Conservation (phyloP, 1,140 invertebrate species). For the Kradibia gibbosae region DNA sequence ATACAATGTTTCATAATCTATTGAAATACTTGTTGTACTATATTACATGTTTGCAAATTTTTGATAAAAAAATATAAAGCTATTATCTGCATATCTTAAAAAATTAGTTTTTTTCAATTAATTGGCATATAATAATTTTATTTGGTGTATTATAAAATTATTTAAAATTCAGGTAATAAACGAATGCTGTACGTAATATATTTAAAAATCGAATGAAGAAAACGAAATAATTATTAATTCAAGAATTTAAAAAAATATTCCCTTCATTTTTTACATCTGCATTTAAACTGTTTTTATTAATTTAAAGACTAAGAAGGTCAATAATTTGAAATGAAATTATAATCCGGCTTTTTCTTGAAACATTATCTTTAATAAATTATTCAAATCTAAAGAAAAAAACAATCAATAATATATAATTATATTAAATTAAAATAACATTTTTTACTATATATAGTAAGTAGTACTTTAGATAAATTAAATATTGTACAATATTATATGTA, state of each 20-base stretch:
- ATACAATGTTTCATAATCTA: no score
- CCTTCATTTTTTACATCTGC: not conserved
- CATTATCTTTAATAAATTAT: no score
- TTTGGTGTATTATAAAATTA: no score
- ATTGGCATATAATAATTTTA: no score
- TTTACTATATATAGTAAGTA: no score
- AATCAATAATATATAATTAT: not conserved
- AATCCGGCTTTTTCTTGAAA: not conserved
- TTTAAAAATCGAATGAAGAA: not conserved
- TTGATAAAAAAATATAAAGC: no score
- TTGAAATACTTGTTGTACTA: no score
- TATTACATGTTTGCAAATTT: no score
- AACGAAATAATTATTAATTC: not conserved
- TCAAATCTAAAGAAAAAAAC: not conserved
- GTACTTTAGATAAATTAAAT: no score
- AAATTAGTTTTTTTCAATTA: no score
- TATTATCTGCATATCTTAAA: no score
- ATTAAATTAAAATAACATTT: not conserved
- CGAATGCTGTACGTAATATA: not conserved
- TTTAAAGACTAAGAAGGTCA: not conserved
- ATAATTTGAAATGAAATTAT: not conserved
- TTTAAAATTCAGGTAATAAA: not conserved
- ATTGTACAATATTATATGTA: no score
- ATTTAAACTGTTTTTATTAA: not conserved
- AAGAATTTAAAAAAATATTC: not conserved